Evolutionary conservation across 2,113 vertebrate species (phyloP), one percentile per base, ranked within the genome.

Genomic region (Craseonycteris thonglongyai): DNA sequence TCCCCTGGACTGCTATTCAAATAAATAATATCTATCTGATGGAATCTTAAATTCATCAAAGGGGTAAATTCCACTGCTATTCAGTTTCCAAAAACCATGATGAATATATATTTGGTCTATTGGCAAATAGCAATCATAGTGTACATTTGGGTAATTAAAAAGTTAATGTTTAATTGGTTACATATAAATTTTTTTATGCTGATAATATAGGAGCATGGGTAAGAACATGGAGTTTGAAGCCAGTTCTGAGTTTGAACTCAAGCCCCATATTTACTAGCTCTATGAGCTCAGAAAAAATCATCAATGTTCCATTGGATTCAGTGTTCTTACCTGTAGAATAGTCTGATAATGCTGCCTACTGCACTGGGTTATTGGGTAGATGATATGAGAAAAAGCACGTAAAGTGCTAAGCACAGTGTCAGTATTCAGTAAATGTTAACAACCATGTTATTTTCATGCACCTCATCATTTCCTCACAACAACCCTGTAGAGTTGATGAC

Each of bases 391-490:
- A 51, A 80, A 69, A 35, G 7, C 30, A n/a, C 65, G 21, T 59
- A 33, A 88, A 96, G 38, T 82, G 33, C 30, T 95, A 28, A 42
- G 40, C 65, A 75, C 26, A 33, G 35, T n/a, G 1, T 74, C 81
- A 74, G 3, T 54, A 30, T 58, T 68, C 21, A 63, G 19, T 93
- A 66, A 72, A 59, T 47, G 2, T 74, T 35, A 65, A 18, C 33
- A 42, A 51, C 49, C 11, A 40, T 38, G 14, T 40, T 94, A 45
- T 65, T 83, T 61, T 90, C 51, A 76, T 11, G 59, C 24, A 38
- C n/a, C 15, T 90, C 79, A 76, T n/a, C n/a, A 78, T 78, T 88
- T 82, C 33, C 47, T 95, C 42, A 88, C 42, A 92, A 88, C 40
- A 51, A 79, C 22, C 69, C 58, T 78, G 2, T 66, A 11, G 78